Conservation (phyloP, 2,888 invertebrate species). For the Cabera pusaria region DNA sequence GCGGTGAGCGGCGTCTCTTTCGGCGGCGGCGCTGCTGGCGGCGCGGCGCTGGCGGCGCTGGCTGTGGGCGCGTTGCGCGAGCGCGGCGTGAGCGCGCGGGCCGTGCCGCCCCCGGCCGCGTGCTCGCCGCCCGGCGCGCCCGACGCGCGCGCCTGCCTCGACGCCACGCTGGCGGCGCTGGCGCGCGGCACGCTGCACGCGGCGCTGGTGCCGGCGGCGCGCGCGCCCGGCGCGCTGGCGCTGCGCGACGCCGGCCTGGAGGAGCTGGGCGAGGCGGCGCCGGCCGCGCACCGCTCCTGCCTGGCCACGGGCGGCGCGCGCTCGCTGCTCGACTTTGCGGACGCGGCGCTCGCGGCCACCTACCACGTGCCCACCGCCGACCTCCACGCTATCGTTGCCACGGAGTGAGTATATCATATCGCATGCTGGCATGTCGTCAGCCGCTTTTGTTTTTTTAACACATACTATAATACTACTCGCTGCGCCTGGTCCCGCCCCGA, state of each 20-base stretch:
- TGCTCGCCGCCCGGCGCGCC: constrained; percentile 31
- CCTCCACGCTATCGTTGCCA: no score
- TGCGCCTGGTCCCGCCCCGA: no score
- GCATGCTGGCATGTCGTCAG: no score
- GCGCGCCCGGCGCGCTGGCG: constrained; percentile 27
- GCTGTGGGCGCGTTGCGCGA: constrained; percentile 22
- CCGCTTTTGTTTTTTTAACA: no score
- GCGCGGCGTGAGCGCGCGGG: constrained; percentile 15
- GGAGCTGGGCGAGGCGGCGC: constrained; percentile 55
- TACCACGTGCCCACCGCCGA: constrained; percentile 10
- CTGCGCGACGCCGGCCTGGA: constrained; percentile 58
- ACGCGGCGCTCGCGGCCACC: constrained; percentile 34
- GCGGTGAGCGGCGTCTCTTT: constrained; percentile 6
- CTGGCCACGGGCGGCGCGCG: constrained; percentile 47
- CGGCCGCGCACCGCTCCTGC: constrained; percentile 54
- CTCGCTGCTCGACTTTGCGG: constrained; percentile 59
- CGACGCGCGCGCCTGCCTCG: constrained; percentile 25
- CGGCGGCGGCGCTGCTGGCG: constrained; percentile 3
- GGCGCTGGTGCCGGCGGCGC: constrained; percentile 32
- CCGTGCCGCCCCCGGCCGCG: constrained; percentile 5
- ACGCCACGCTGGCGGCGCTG: constrained; percentile 33
- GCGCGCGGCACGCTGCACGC: constrained; percentile 33
- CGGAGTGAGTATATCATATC: no score
- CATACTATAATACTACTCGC: no score
- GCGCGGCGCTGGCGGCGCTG: constrained; percentile 11